Evolutionary conservation across 2,888 invertebrate species (phyloP), one percentile per base, ranked within the genome.

Genomic region (Calameuta idolon): DNA sequence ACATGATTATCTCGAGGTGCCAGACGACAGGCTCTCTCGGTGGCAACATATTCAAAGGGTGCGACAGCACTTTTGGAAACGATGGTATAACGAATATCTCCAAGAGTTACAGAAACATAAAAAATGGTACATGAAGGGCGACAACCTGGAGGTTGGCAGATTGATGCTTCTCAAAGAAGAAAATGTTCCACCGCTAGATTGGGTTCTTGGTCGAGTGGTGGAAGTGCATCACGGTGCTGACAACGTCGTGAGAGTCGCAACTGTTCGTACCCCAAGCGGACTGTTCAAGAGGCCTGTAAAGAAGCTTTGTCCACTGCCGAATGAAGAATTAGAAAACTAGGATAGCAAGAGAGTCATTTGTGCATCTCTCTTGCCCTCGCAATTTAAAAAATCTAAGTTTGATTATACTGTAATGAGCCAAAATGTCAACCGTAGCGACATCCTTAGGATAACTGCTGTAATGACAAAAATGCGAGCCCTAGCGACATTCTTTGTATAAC

Each of bases 161-260:
- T 15, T 90, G 34, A 89, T 90, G 0, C 73, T 90, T 11, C 55
- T 90, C 11, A 87, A 87, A 69, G 87, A 89, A 34, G 85, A 88
- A 69, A 81, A 85, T 35, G 69, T 83, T 9, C 84, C 87, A 12
- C 86, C 87, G 1, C 69, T 84, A 12, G 79, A 85, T 37, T 90
- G 90, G 89, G 74, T 76, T 30, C 77, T 85, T 0, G 87, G 86
- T 12, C 55, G 87, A 73, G 79, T 89, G 3, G 31, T 81, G 1
- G 73, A 84, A 11, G 73, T 87, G 5, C 82, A 86, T 79, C 86
- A 86, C 15, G 89, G 89, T 34, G 71, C 74, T 30, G 90, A 89
- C 76, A 80, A 80, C 12, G 76, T 85, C 1, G 77, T 84, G 4
- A 77, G 89, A 69, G 89, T 88, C 0, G 88, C 83, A 0, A 83